A percentile compares a stretch with the other conserved stretches of the same genome.
phyloP scores from a whole-genome alignment of 2,797 vertebrate species.

The Vireo griseus region DNA sequence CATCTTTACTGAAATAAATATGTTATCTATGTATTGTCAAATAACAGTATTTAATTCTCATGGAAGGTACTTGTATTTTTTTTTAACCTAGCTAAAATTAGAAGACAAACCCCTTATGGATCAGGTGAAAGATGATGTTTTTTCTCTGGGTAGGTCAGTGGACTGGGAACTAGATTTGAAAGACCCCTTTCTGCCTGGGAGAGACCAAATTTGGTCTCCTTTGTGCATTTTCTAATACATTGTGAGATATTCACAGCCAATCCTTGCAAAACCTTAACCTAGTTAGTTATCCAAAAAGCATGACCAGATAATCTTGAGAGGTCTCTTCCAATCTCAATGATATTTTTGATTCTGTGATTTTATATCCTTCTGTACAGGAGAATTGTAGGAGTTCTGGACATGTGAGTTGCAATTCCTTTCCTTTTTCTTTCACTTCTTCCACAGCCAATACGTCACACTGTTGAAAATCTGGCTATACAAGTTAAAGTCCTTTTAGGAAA shows the following conservation, averaged over 20 bases:
- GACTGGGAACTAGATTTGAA: neutral
- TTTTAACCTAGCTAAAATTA: neutral
- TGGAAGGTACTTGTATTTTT: neutral
- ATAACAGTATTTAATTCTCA: neutral
- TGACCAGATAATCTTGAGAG: neutral
- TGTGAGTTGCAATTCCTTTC: neutral
- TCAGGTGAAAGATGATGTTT: neutral
- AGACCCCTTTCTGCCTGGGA: neutral
- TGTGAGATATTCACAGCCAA: neutral
- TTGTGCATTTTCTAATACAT: neutral
- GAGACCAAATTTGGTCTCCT: neutral
- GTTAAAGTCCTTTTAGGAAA: neutral
- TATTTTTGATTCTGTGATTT: neutral
- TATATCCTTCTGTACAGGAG: neutral
- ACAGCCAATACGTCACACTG: neutral
- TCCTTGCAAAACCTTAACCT: neutral
- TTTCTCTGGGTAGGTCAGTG: neutral
- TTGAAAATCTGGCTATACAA: neutral
- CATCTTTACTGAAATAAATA: neutral
- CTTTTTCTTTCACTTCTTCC: neutral
- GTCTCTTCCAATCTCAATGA: neutral
- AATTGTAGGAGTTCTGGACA: neutral
- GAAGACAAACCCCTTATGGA: neutral
- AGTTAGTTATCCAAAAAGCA: neutral
- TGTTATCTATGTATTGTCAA: neutral